phyloP scores from a whole-genome alignment of 2,113 vertebrate species.

The Sakesphorus luctuosus region DNA sequence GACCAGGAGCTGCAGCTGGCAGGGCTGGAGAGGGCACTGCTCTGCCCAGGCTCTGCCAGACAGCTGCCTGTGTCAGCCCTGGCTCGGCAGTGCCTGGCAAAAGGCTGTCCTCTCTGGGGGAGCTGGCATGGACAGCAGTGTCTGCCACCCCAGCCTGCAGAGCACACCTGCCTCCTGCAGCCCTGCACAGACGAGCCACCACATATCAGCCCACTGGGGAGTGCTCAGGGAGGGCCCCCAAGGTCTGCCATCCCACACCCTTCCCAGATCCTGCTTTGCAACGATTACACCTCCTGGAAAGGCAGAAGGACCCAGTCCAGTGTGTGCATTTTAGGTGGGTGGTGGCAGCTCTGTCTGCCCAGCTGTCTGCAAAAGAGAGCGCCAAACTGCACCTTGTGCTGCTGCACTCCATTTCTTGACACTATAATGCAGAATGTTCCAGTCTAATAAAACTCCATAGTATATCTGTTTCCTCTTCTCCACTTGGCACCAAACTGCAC shows the following conservation, averaged over 20 bases:
- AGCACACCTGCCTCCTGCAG: neutral
- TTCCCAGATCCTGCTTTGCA: neutral
- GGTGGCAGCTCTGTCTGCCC: neutral
- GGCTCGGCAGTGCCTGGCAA: neutral
- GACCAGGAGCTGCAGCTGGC: neutral
- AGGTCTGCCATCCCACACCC: neutral
- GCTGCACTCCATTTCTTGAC: neutral
- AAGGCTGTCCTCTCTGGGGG: neutral
- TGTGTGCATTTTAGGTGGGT: rapidly evolving
- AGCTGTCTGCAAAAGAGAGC: neutral
- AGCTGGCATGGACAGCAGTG: rapidly evolving
- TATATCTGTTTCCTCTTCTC: neutral
- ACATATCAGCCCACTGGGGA: neutral
- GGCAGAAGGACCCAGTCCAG: neutral
- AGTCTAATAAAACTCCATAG: neutral
- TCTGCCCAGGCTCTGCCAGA: neutral
- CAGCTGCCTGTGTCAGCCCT: neutral
- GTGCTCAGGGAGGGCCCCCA: rapidly evolving
- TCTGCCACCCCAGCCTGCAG: neutral
- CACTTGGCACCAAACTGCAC: neutral
- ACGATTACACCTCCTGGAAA: neutral
- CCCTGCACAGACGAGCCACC: neutral
- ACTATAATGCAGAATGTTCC: neutral
- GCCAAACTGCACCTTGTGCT: no score
- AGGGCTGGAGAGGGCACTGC: rapidly evolving